phyloP scores from a whole-genome alignment of 2,888 invertebrate genomes.

The Esperia sulphurella region DNA sequence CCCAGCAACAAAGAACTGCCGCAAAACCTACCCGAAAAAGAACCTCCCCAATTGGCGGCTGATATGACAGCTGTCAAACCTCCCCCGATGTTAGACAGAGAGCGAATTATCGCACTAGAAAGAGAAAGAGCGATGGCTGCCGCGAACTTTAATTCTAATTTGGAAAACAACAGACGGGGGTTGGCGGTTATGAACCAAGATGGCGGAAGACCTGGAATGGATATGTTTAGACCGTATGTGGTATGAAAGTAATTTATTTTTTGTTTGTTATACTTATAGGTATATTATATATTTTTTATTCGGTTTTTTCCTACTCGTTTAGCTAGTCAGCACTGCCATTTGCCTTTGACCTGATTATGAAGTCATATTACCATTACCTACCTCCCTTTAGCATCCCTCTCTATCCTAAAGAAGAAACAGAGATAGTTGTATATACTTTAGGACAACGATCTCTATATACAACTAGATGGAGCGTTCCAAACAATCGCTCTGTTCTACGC shows the following conservation, averaged over 20 bases:
- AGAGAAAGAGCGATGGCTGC: conserved; percentile 71
- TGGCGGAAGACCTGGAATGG: conserved; percentile 57
- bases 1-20: conserved; percentile 44
- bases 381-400: too few relatives aligned
- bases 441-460: too few relatives aligned
- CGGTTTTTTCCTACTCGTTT: too few relatives aligned
- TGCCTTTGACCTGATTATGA: too few relatives aligned
- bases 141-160: conserved; percentile 73
- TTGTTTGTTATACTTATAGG: conserved; percentile 31
- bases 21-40: conserved; percentile 51
- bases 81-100: conserved; percentile 64
- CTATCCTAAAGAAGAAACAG: too few relatives aligned
- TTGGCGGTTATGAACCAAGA: conserved; percentile 69
- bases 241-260: conserved; percentile 67
- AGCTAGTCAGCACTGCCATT: too few relatives aligned
- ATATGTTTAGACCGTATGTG: conserved; percentile 77
- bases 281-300: conserved; percentile 2
- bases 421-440: too few relatives aligned
- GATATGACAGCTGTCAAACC: conserved; percentile 74
- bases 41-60: conserved; percentile 46
- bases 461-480: too few relatives aligned
- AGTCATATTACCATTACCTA: too few relatives aligned
- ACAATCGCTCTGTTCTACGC: too few relatives aligned
- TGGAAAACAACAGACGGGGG: conserved; percentile 70
- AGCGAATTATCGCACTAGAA: conserved; percentile 70